Conservation (phyloP, 1,140 invertebrate species). For the Bombus sylvicola region DNA sequence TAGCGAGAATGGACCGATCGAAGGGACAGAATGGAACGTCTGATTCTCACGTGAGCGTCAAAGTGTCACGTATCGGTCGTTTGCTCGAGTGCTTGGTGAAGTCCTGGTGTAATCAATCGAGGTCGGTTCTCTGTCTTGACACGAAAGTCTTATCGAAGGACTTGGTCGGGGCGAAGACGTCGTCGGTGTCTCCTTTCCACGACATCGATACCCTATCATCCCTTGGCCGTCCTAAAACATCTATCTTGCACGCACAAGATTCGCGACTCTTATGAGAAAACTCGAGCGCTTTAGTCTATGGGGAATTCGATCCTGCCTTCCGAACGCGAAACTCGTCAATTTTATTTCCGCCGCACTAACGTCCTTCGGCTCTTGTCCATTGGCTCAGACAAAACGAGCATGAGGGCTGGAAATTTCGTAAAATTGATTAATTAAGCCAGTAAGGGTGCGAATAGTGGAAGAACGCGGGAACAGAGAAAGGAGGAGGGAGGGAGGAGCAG, state of each 20-base stretch:
- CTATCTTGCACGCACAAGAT: conserved; percentile 14
- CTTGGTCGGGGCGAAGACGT: too few relatives aligned
- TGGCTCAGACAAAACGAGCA: background rate
- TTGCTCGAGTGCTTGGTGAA: conserved; percentile 32
- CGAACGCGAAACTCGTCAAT: conserved; percentile 49
- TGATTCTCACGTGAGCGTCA: conserved; percentile 35
- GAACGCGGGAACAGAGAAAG: background rate
- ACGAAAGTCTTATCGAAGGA: too few relatives aligned
- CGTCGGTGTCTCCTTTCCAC: conserved; percentile 36
- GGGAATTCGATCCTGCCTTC: conserved; percentile 36
- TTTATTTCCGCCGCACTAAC: conserved; percentile 53
- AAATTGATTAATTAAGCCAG: conserved; percentile 48
- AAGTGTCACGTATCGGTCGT: conserved; percentile 52
- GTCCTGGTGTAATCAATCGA: conserved; percentile 46
- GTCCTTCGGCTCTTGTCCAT: too few relatives aligned
- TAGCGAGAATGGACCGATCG: conserved; percentile 34
- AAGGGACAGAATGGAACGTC: conserved; percentile 29
- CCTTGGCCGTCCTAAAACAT: background rate
- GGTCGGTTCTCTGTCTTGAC: background rate
- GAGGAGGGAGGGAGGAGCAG: background rate
- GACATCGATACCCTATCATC: conserved; percentile 50
- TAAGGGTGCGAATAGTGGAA: background rate
- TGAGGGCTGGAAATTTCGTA: background rate
- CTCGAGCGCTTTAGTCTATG: conserved; percentile 2
- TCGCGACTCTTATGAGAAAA: conserved; percentile 12